Percentiles rank a stretch among this genome's conserved stretches.
These are phyloP conservation scores for Eurois occulta DNA, from an alignment of 2,888 invertebrate species.

Conservation along the genomic window DNA sequence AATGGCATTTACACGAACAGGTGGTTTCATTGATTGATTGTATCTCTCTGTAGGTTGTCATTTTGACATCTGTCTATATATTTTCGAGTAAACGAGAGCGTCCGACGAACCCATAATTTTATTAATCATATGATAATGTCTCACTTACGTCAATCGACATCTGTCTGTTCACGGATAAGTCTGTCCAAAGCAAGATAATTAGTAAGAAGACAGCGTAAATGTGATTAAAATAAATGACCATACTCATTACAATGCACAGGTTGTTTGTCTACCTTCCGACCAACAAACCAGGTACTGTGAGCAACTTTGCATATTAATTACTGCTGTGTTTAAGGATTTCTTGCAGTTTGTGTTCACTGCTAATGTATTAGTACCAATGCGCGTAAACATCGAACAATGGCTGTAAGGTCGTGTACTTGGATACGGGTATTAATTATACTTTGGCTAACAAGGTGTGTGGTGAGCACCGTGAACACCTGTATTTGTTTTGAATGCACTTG, in stretches of 20 bases:
- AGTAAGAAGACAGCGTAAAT: slow-evolving; percentile 15
- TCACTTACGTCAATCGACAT: slow-evolving; percentile 11
- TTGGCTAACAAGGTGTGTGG: slow-evolving; percentile 17
- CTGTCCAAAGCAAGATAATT: slow-evolving; percentile 20
- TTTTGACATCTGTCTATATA: neutral
- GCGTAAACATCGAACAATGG: slow-evolving; percentile 44
- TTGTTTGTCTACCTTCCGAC: slow-evolving; percentile 32
- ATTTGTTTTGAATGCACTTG: neutral
- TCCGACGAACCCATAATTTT: neutral
- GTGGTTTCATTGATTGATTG: neutral
- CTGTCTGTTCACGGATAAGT: slow-evolving; percentile 1
- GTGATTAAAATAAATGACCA: slow-evolving; percentile 41
- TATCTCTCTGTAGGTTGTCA: neutral
- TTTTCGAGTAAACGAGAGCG: neutral
- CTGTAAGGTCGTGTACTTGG: slow-evolving; percentile 24
- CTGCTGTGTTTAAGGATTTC: slow-evolving; percentile 32
- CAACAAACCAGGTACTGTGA: slow-evolving; percentile 24
- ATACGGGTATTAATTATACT: slow-evolving; percentile 26
- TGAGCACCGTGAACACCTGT: slow-evolving; percentile 27
- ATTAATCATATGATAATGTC: neutral
- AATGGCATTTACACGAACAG: neutral
- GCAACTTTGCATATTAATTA: slow-evolving; percentile 40
- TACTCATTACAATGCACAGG: slow-evolving; percentile 43
- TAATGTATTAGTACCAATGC: slow-evolving; percentile 27
- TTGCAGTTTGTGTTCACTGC: neutral